Evolutionary conservation across 2,888 invertebrate species (phyloP).

Genomic region (Camptogramma bilineatum): DNA sequence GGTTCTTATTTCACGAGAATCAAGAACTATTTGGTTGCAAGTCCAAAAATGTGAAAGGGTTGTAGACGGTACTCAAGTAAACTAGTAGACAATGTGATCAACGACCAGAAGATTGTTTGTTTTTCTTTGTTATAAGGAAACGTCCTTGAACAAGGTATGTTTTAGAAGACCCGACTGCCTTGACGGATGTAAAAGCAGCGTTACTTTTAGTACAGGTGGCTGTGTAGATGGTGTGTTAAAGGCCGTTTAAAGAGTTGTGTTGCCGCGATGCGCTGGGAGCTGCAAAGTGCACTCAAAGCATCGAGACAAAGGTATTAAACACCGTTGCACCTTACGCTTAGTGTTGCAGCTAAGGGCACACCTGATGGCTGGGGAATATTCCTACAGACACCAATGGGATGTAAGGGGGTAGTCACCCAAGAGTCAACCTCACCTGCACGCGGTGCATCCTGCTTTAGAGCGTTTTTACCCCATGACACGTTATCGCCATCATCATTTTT

Average conservation of each 20-base stretch:
- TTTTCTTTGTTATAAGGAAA: no score
- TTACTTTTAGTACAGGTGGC: no score
- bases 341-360: neutral
- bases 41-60: no score
- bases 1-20: no score
- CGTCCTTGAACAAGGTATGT: no score
- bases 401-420: slow-evolving; percentile 9
- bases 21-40: no score
- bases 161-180: no score
- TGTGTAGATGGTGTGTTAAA: no score
- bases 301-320: neutral
- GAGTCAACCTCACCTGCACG: slow-evolving; percentile 19
- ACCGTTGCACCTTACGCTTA: neutral
- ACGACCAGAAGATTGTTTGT: no score
- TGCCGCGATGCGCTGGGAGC: neutral
- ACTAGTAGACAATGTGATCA: no score
- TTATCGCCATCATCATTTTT: neutral
- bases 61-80: no score
- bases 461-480: neutral
- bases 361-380: neutral
- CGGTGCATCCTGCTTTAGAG: slow-evolving; percentile 13
- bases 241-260: neutral
- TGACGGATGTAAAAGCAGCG: no score
- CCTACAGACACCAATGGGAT: slow-evolving; percentile 8
- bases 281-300: neutral